A percentile compares a stretch with the other conserved stretches of the same genome.
These are phyloP conservation scores for Pseudanteris insignis DNA, from an alignment of 2,888 invertebrate genomes.

Conservation along the genomic window DNA sequence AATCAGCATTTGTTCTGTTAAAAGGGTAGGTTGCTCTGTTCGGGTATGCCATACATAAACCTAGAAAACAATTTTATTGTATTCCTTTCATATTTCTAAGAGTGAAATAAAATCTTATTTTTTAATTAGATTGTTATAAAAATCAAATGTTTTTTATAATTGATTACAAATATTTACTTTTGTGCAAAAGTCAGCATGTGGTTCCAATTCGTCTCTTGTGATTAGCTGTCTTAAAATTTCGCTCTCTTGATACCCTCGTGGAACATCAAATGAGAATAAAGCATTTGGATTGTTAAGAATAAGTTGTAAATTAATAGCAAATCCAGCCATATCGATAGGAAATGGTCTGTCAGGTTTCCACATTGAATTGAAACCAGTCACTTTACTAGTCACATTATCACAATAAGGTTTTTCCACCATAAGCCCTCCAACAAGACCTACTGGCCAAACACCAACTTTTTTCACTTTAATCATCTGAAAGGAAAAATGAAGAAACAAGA, in stretches of 20 bases:
- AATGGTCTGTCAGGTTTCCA: conserved; percentile 93
- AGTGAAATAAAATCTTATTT: too few species aligned
- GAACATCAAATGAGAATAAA: conserved; percentile 83
- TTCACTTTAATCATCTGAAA: conserved; percentile 82
- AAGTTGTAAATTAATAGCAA: conserved; percentile 84
- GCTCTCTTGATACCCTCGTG: conserved; percentile 89
- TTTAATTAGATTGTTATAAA: neutral
- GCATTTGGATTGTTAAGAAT: conserved; percentile 78
- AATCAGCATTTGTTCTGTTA: conserved; percentile 73
- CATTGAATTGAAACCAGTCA: conserved; percentile 75
- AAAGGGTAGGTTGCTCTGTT: conserved; percentile 86
- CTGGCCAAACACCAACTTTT: conserved; percentile 92
- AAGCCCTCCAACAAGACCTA: conserved; percentile 94
- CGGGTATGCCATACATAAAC: conserved; percentile 99
- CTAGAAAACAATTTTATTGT: conserved; percentile 65
- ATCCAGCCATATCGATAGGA: conserved; percentile 98
- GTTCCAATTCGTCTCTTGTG: conserved; percentile 82
- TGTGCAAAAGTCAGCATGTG: conserved; percentile 88
- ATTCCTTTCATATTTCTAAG: too few species aligned
- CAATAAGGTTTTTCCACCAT: conserved; percentile 91
- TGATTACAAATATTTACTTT: conserved; percentile 69
- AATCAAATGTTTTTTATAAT: neutral
- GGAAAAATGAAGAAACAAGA: too few species aligned
- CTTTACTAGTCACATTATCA: conserved; percentile 70
- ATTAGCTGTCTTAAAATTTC: conserved; percentile 82